Base-by-base conservation (phyloP, 2,113 vertebrate genomes). In the Albula goreensis region DNA sequence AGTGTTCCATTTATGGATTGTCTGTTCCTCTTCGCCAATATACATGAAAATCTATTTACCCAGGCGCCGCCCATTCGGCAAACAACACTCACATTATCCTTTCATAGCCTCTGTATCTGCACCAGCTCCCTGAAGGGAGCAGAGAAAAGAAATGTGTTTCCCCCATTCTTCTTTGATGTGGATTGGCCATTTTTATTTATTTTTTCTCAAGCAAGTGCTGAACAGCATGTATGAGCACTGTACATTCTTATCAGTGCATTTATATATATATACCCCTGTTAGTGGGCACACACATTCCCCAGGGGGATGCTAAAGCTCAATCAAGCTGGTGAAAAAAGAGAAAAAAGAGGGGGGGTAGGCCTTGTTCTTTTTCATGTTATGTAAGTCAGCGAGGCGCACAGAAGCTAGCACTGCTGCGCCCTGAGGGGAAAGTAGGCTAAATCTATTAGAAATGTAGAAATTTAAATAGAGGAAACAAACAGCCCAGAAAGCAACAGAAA, bases 341-440 rank as follows among this genome's bases (percentile, higher is more conserved):
- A 66, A 81, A 52, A 84, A 52, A 52, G 5, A 41, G 70, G 41
- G 78, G 49, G 56, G 85, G 81, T 41, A 81, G 31, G 79, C 48
- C 79, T 50, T 84, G 48, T 87, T 86, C 80, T 89, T 63, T 85
- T 87, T 83, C 52, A 53, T 86, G 74, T 89, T 88, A 89, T 57
- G 83, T 82, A 89, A 89, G 87, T 66, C 53, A 52, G 17, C 63
- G 53, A 84, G 77, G 85, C 60, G 49, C 56, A 84, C 82, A 84
- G 78, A 79, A 85, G 80, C 80, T 50, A 81, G 80, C 48, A 53
- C 80, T 81, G 22, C 17, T 52, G 19, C 50, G 7, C 50, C 80
- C 80, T 25, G 50, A 81, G 80, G 80, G 80, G 51, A n/a, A 81
- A 53, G 80, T 7, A 51, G 22, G 49, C 80, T 81, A 51, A 81